phyloP scores from a whole-genome alignment of 1,140 invertebrate genomes.

The Belonocnema kinseyi region DNA sequence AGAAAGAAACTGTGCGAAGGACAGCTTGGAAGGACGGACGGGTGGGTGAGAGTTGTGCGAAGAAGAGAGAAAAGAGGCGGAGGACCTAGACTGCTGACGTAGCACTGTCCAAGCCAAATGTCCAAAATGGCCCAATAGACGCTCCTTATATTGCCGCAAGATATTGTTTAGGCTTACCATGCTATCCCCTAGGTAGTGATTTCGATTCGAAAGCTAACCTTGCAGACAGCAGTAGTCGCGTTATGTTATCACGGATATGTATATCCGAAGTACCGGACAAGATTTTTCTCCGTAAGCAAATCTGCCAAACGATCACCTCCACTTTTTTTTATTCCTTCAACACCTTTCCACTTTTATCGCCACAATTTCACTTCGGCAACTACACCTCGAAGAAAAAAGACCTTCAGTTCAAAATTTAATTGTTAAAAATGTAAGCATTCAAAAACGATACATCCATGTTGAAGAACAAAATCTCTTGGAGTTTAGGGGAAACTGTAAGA shows the following conservation, averaged over 20 bases:
- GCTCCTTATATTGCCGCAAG: slow-evolving; percentile 74
- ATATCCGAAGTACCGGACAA: slow-evolving; percentile 38
- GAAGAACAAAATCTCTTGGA: too few relatives aligned
- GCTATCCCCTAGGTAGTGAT: slow-evolving; percentile 49
- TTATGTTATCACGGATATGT: slow-evolving; percentile 52
- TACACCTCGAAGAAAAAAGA: neutral
- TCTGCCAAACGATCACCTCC: slow-evolving; percentile 5
- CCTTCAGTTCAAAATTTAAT: too few relatives aligned
- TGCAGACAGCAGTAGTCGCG: slow-evolving; percentile 33
- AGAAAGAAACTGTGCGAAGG: neutral
- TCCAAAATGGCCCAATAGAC: slow-evolving; percentile 75
- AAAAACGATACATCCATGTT: too few relatives aligned
- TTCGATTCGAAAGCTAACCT: slow-evolving; percentile 29
- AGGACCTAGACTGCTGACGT: slow-evolving; percentile 70
- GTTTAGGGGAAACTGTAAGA: too few relatives aligned
- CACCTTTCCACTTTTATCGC: slow-evolving; percentile 6
- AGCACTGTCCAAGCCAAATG: slow-evolving; percentile 73
- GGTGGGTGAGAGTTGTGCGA: slow-evolving; percentile 35
- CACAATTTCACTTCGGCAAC: neutral
- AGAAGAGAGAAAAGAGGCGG: slow-evolving; percentile 52
- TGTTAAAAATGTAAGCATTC: too few relatives aligned
- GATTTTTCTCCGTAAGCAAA: slow-evolving; percentile 9
- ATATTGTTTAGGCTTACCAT: slow-evolving; percentile 73
- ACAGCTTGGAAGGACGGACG: slow-evolving; percentile 33
- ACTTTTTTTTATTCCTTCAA: slow-evolving; percentile 7